Conservation (phyloP, 1,140 invertebrate genomes). For the Cephus cinctus region DNA sequence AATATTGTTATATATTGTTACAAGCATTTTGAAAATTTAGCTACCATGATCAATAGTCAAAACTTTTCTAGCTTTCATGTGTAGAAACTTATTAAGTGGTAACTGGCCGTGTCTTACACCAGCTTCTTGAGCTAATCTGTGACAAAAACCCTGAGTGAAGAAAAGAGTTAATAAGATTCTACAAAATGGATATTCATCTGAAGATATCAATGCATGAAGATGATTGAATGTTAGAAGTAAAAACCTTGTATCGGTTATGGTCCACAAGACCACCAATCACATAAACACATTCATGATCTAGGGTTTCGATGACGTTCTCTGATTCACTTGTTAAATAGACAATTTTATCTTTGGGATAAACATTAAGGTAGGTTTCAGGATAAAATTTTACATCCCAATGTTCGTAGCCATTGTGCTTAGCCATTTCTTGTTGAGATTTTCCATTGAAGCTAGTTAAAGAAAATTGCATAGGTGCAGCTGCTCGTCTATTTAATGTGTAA, state of each 20-base stretch:
- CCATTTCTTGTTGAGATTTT: slow-evolving; percentile 68
- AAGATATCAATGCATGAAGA: slow-evolving; percentile 2
- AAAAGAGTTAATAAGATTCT: slow-evolving; percentile 10
- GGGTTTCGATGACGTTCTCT: slow-evolving; percentile 75
- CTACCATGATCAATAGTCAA: slow-evolving; percentile 95
- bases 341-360: slow-evolving; percentile 75
- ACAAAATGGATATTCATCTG: not conserved
- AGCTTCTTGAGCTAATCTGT: slow-evolving; percentile 75
- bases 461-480: slow-evolving; percentile 80
- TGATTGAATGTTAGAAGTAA: slow-evolving; percentile 20
- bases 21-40: slow-evolving; percentile 17
- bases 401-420: slow-evolving; percentile 82
- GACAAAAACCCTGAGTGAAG: slow-evolving; percentile 77
- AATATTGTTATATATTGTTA: slow-evolving; percentile 15
- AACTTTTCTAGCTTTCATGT: slow-evolving; percentile 92
- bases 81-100: slow-evolving; percentile 86
- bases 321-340: slow-evolving; percentile 96
- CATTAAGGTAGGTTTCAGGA: slow-evolving; percentile 64
- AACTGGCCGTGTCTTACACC: slow-evolving; percentile 82
- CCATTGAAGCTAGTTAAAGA: slow-evolving; percentile 81
- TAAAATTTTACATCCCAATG: slow-evolving; percentile 91
- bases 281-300: slow-evolving; percentile 81
- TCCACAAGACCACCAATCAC: slow-evolving; percentile 97
- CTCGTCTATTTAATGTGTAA: slow-evolving; percentile 89
- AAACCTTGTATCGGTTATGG: slow-evolving; percentile 95